Conservation (phyloP, 2,113 vertebrate species). For the Callorhinus ursinus region DNA sequence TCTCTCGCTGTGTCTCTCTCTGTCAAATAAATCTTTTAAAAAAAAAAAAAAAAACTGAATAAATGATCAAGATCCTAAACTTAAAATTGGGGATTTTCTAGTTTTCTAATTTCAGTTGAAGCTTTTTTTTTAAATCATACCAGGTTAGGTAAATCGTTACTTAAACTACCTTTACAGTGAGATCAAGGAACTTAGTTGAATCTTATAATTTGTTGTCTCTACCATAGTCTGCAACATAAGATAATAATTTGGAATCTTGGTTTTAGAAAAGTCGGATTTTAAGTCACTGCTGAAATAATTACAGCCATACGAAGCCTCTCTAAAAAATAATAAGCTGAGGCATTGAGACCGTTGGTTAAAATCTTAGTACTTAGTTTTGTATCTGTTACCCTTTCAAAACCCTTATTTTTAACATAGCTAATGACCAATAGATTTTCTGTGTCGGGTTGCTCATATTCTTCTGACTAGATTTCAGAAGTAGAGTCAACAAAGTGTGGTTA, state of each 20-base stretch:
- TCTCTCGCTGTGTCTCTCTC: too few species aligned
- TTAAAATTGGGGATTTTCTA: background rate
- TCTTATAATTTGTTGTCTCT: slow-evolving; percentile 27
- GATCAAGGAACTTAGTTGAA: background rate
- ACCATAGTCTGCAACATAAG: background rate
- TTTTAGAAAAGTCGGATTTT: slow-evolving; percentile 28
- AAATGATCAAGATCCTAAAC: slow-evolving; percentile 39
- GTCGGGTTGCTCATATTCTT: background rate
- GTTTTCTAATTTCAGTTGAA: slow-evolving; percentile 7
- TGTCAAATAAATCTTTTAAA: too few species aligned
- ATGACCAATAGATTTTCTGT: background rate
- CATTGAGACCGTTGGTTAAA: background rate
- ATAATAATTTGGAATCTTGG: slow-evolving; percentile 32
- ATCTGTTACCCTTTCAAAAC: background rate
- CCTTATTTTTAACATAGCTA: background rate
- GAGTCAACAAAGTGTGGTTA: background rate
- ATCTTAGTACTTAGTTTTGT: slow-evolving; percentile 38
- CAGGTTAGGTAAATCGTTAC: background rate
- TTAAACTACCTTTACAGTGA: background rate
- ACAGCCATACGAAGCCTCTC: background rate
- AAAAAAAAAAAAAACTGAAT: background rate
- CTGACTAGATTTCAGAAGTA: slow-evolving; percentile 31
- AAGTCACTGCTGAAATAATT: background rate
- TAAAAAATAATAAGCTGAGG: background rate
- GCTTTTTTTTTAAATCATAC: background rate